Conservation (phyloP, 2,888 invertebrate species). For the Vanessa cardui region DNA sequence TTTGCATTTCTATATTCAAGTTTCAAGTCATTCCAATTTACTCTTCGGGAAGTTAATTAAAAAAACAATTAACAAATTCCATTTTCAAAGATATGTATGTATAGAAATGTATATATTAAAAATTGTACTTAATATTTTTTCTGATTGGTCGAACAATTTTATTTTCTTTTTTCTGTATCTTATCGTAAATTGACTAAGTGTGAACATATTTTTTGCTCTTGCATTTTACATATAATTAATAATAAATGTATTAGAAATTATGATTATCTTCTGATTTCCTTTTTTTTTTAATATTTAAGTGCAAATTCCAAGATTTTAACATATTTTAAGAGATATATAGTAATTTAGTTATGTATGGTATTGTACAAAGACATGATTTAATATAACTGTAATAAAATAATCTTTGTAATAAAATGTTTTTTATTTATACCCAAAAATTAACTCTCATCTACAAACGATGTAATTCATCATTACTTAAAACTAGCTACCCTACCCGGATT, state of each 20-base stretch:
- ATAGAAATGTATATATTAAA: background rate
- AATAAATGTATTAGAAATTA: constrained; percentile 20
- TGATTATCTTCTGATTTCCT: constrained; percentile 39
- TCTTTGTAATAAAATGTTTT: constrained; percentile 9
- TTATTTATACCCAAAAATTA: background rate
- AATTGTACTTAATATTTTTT: background rate
- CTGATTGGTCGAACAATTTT: too few relatives aligned
- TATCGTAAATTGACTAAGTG: background rate
- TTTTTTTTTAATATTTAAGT: constrained; percentile 39
- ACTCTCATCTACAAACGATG: too few relatives aligned
- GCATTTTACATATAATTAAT: constrained; percentile 1
- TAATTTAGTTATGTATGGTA: constrained; percentile 34
- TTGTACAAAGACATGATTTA: constrained; percentile 42
- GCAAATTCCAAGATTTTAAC: constrained; percentile 44
- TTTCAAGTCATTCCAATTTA: too few relatives aligned
- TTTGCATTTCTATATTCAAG: too few relatives aligned
- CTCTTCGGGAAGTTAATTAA: too few relatives aligned
- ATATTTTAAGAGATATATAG: constrained; percentile 38
- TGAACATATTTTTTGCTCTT: constrained; percentile 5
- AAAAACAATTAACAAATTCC: too few relatives aligned
- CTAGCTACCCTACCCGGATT: too few relatives aligned
- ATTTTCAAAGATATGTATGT: too few relatives aligned
- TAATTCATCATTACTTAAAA: too few relatives aligned
- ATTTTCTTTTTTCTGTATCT: too few relatives aligned
- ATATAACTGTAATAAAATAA: constrained; percentile 18